These are phyloP conservation scores for Rhodinocichla rosea DNA, from an alignment of 2,113 vertebrate species.

Conservation along the genomic window DNA sequence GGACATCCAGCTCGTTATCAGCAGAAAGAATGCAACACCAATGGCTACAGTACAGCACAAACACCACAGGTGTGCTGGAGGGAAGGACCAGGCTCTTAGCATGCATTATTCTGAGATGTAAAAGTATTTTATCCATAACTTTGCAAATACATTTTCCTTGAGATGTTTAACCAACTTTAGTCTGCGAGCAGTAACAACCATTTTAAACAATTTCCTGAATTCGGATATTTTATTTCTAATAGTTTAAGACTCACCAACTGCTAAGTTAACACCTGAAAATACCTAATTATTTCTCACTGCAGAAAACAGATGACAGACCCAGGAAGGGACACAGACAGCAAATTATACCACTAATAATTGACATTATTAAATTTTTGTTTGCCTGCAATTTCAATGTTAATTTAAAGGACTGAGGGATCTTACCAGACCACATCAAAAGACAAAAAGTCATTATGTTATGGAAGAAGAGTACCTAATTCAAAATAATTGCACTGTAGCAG, in stretches of 20 bases:
- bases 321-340: background rate
- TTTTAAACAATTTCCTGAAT: background rate
- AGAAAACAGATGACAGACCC: background rate
- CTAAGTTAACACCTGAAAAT: background rate
- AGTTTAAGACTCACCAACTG: background rate
- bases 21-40: background rate
- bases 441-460: background rate
- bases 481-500: background rate
- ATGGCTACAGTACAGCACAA: background rate
- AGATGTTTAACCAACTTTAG: background rate
- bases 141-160: fast-evolving
- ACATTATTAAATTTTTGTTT: background rate
- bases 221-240: background rate
- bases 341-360: background rate
- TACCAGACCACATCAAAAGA: background rate
- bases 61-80: background rate
- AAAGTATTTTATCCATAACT: background rate
- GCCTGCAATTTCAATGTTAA: background rate
- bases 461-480: background rate
- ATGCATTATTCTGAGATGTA: background rate
- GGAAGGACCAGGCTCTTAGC: background rate
- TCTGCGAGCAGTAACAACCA: background rate
- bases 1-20: background rate
- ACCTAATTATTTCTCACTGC: background rate
- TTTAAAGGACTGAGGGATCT: background rate